Evolutionary conservation across 2,113 vertebrate genomes (phyloP).

Genomic region (Perca schrenkii): DNA sequence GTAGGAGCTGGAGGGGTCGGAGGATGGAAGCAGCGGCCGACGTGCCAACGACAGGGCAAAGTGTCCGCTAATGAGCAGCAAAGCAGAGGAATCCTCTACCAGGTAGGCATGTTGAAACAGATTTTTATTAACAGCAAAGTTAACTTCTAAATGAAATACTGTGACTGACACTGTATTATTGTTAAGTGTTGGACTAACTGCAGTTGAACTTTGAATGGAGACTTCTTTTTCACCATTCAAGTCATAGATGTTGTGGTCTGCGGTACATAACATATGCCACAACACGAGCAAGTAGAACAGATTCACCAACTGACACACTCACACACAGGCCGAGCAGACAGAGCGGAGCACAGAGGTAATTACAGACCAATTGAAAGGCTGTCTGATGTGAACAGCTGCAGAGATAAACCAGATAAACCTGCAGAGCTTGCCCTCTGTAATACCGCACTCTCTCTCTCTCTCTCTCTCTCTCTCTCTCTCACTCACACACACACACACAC

Average conservation of each 20-base stretch:
- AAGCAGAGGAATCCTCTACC: conserved; percentile 51
- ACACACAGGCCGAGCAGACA: conserved; percentile 1
- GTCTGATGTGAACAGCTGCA: conserved; percentile 57
- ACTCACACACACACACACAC: not conserved
- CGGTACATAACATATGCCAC: not conserved
- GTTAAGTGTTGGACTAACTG: too few species aligned
- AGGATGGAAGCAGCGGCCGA: conserved; percentile 43
- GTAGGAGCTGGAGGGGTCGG: conserved; percentile 66
- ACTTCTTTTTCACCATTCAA: not conserved
- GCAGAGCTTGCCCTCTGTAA: conserved; percentile 48
- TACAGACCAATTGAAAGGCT: conserved; percentile 39
- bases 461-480: not conserved
- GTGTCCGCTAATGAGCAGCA: conserved; percentile 45
- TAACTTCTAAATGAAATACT: not conserved
- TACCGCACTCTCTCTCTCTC: not conserved
- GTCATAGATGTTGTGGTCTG: not conserved
- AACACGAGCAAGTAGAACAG: not conserved
- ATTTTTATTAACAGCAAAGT: not conserved
- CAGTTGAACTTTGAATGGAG: not conserved
- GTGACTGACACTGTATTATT: not conserved
- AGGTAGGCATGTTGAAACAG: conserved; percentile 68
- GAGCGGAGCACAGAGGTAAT: conserved; percentile 47
- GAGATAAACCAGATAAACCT: conserved; percentile 73
- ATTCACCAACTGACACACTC: not conserved
- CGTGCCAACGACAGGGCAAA: conserved; percentile 16